Evolutionary conservation across 2,113 vertebrate genomes (phyloP).

Genomic region (Sorex fumeus): DNA sequence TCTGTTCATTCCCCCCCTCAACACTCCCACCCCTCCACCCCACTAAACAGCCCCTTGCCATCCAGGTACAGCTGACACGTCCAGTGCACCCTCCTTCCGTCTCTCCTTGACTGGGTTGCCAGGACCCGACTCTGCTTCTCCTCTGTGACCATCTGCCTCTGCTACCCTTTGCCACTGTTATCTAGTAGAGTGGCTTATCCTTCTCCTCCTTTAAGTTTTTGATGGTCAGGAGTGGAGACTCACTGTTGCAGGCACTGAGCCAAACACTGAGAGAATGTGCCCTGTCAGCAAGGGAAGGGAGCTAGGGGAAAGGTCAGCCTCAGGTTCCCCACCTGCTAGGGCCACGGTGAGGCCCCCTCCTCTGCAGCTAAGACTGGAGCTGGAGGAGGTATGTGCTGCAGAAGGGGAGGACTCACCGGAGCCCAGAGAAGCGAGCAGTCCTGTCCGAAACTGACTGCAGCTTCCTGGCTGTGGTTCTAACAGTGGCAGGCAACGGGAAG

Average conservation of each 20-base stretch:
- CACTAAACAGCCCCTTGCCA: not conserved
- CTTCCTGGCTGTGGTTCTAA: slow-evolving; percentile 66
- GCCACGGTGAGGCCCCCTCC: not conserved
- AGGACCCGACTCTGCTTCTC: not conserved
- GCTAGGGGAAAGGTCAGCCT: not conserved
- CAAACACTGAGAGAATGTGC: not conserved
- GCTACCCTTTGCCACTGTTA: accelerated
- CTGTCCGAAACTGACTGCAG: slow-evolving; percentile 46
- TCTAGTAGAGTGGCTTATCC: no score
- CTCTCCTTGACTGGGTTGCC: not conserved
- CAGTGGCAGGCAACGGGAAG: not conserved
- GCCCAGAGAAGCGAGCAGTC: slow-evolving; percentile 49
- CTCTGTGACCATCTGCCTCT: not conserved
- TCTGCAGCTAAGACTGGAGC: not conserved
- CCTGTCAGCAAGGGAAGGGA: not conserved
- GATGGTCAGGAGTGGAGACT: not conserved
- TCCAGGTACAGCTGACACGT: no score
- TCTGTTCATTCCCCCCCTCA: not conserved
- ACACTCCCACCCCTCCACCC: no score
- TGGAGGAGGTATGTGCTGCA: not conserved
- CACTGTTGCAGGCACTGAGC: not conserved
- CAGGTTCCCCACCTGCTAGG: not conserved
- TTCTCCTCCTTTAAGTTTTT: not conserved
- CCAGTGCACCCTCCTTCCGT: no score
- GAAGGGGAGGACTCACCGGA: slow-evolving; percentile 51